Conservation (phyloP, 2,113 vertebrate species). For the Mesembrinibis cayennensis region DNA sequence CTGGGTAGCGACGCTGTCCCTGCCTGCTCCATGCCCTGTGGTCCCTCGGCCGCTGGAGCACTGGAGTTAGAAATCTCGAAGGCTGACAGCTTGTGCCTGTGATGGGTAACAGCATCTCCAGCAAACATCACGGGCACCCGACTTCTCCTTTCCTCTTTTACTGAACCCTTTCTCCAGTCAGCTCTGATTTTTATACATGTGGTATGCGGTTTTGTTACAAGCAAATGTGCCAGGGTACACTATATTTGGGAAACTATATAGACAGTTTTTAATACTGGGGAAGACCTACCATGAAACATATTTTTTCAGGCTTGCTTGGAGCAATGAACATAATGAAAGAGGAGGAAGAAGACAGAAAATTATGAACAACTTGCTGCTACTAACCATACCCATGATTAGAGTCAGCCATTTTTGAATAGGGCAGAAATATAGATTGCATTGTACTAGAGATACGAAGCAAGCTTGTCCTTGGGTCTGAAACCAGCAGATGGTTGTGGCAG, state of each 20-base stretch:
- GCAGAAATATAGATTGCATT: background rate
- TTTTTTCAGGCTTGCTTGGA: background rate
- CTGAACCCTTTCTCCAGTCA: background rate
- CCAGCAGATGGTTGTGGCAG: background rate
- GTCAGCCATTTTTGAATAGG: background rate
- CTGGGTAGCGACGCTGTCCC: accelerated
- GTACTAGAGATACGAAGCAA: background rate
- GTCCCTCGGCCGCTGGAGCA: accelerated
- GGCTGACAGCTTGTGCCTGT: too few species aligned
- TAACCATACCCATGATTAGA: background rate
- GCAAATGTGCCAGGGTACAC: background rate
- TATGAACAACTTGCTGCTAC: background rate
- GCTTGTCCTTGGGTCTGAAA: background rate
- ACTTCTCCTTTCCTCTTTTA: background rate
- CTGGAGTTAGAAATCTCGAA: background rate
- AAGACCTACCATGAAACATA: background rate
- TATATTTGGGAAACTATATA: background rate
- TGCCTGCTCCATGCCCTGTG: accelerated
- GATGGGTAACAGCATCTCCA: background rate
- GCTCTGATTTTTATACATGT: background rate
- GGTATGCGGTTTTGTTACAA: background rate
- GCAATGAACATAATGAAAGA: background rate
- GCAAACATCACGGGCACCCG: accelerated
- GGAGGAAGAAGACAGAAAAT: background rate
- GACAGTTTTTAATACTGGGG: background rate